phyloP scores from a whole-genome alignment of 2,797 vertebrate species.

The Trachops cirrhosus region DNA sequence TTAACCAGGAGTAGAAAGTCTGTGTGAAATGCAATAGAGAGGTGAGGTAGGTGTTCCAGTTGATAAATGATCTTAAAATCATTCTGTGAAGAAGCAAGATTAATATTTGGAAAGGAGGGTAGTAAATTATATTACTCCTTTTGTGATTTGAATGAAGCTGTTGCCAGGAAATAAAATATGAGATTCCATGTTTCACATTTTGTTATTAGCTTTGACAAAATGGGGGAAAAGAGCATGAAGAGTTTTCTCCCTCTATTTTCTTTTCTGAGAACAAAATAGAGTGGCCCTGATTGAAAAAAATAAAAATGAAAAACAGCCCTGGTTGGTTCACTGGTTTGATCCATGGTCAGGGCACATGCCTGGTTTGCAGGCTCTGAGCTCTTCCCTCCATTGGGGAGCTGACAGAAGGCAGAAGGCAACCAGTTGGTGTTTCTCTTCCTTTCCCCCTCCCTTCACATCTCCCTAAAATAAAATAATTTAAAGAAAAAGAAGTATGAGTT shows the following conservation, averaged over 20 bases:
- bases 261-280: not conserved
- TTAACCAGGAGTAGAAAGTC: not conserved
- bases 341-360: not conserved
- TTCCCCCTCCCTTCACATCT: not conserved
- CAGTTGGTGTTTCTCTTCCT: not conserved
- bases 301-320: not conserved
- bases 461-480: not conserved
- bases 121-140: not conserved
- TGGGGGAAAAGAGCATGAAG: not conserved
- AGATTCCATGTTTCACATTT: not conserved
- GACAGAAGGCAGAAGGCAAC: no score
- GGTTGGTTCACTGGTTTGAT: not conserved
- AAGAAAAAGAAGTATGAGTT: not conserved
- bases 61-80: not conserved
- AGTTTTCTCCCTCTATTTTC: not conserved
- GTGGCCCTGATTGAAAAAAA: not conserved
- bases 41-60: not conserved
- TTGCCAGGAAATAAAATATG: constrained; percentile 26
- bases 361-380: no score
- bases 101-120: not conserved
- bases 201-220: constrained; percentile 1
- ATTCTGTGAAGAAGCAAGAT: not conserved
- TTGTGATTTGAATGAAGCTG: not conserved
- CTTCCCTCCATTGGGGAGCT: not conserved
- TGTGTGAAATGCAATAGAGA: not conserved